Evolutionary conservation across 2,888 invertebrate genomes (phyloP), one percentile per base, ranked within the genome.

Genomic region (Pyrochroa serraticornis): DNA sequence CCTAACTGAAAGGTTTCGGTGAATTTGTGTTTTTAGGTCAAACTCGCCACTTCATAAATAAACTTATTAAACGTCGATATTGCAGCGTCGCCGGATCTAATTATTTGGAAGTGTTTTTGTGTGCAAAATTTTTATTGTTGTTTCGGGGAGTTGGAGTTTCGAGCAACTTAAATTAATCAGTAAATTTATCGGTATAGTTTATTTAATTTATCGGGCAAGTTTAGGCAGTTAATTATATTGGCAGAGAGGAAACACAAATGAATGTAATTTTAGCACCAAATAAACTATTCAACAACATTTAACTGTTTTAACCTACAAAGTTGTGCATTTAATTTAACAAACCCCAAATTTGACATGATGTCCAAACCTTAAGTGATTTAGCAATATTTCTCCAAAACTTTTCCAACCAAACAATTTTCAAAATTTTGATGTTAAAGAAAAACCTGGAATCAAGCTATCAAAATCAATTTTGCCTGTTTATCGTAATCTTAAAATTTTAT

Each of bases 401-500:
- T n/a, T 37, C 34, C 32, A 14, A 45, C 41, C 38, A 14, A 35
- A 38, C 44, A 43, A 36, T 22, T 37, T 30, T 8, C 36, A 42
- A 32, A 54, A 53, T 46, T 38, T 31, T 36, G 9, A 7, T 33
- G 38, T 52, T 37, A 52, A 52, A 45, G 38, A 30, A 9, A 36
- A 51, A 51, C 31, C 13, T 44, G 39, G 44, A 33, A 46, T 39
- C 35, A 22, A 31, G 44, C 41, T 41, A 45, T 57, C 57, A 44
- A 49, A 66, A 66, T 64, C 63, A 63, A 67, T 65, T 64, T 62
- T 60, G 62, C 44, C 64, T 66, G 64, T 67, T 67, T 54, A 54
- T 59, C 50, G 64, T 67, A 67, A 67, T 69, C 67, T 65, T 46
- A 51, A 58, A 60, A 65, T 67, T 69, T 67, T 66, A 69, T 69